Conservation (phyloP, 2,797 vertebrate species). For the Siniperca undulata region DNA sequence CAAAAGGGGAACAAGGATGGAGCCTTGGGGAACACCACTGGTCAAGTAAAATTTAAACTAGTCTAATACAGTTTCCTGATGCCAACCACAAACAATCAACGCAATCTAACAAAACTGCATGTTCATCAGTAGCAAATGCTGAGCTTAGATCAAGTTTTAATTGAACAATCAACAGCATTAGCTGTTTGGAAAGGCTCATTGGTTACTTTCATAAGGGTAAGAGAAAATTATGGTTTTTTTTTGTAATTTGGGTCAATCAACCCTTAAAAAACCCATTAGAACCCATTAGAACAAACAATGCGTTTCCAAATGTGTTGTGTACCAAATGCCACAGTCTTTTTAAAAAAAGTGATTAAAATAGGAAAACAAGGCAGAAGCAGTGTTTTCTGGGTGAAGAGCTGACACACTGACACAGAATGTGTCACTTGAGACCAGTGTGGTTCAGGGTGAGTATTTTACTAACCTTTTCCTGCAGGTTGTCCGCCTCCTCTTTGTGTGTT, state of each 20-base stretch:
- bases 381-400: neutral
- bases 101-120: neutral
- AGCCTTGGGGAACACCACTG: conserved; percentile 4
- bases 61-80: neutral
- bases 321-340: neutral
- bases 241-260: neutral
- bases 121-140: neutral
- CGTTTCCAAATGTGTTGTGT: neutral
- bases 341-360: neutral
- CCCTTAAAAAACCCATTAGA: neutral
- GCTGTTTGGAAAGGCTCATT: neutral
- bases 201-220: neutral
- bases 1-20: neutral
- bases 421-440: neutral
- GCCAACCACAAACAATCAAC: neutral
- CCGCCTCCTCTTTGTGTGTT: conserved; percentile 93
- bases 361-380: neutral
- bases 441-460: neutral
- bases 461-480: conserved; percentile 95
- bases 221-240: neutral
- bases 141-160: neutral
- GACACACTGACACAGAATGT: neutral
- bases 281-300: neutral
- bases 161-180: neutral
- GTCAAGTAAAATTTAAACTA: neutral